These are phyloP conservation scores for Hipparchia sbordonii DNA, from an alignment of 2,888 invertebrate species.

Conservation along the genomic window DNA sequence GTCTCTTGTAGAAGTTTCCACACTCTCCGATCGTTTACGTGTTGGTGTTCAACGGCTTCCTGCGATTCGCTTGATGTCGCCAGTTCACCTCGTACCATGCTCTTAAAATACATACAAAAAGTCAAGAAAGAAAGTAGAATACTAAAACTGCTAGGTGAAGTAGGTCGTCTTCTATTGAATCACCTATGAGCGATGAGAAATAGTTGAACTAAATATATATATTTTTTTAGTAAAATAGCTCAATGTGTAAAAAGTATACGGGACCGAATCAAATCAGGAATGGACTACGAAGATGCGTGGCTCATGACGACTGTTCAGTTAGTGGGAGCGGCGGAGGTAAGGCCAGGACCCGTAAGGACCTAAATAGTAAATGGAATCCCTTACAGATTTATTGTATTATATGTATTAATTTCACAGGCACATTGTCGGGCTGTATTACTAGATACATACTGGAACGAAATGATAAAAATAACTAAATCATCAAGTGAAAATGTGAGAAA, in stretches of 20 bases:
- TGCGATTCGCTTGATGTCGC: too few relatives aligned
- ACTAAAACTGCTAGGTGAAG: too few relatives aligned
- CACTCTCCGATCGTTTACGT: neutral
- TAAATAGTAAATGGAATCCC: too few relatives aligned
- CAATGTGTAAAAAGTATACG: conserved; percentile 41
- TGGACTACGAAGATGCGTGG: conserved; percentile 90
- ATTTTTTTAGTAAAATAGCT: conserved; percentile 42
- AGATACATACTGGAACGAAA: conserved; percentile 85
- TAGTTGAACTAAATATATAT: neutral
- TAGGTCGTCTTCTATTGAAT: too few relatives aligned
- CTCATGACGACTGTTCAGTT: conserved; percentile 92
- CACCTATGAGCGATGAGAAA: too few relatives aligned
- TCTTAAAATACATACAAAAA: too few relatives aligned
- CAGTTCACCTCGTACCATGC: too few relatives aligned
- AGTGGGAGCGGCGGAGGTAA: conserved; percentile 90
- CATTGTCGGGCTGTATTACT: conserved; percentile 94
- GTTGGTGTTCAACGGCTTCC: too few relatives aligned
- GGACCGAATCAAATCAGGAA: conserved; percentile 83
- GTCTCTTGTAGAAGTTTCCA: neutral
- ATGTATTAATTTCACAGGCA: conserved; percentile 74
- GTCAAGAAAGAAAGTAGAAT: too few relatives aligned
- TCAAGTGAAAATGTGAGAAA: conserved; percentile 83
- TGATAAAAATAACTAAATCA: conserved; percentile 66
- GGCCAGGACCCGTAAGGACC: neutral
- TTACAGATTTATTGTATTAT: too few relatives aligned